Evolutionary conservation across 2,888 invertebrate species (phyloP).

Genomic region (Taenaris catops): DNA sequence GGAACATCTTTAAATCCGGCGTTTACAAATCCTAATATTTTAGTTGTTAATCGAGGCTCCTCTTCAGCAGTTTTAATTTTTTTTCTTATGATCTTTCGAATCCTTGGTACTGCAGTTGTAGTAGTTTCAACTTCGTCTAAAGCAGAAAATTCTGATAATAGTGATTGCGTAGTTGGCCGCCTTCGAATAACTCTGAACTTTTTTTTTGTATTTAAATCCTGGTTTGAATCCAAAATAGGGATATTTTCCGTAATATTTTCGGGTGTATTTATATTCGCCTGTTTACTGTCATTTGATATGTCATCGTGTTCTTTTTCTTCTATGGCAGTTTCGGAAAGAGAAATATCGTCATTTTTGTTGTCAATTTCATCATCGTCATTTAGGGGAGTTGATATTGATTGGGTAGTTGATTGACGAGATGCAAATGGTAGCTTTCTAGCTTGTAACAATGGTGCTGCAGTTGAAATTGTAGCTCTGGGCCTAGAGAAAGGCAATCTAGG

Average conservation of each 20-base stretch:
- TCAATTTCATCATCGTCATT: slow-evolving; percentile 50
- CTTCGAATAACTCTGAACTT: slow-evolving; percentile 58
- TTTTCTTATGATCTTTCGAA: slow-evolving; percentile 63
- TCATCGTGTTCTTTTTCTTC: slow-evolving; percentile 68
- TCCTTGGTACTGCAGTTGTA: slow-evolving; percentile 36
- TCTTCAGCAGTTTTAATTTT: slow-evolving; percentile 48
- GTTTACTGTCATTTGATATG: slow-evolving; percentile 30
- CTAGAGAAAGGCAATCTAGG: slow-evolving; percentile 44
- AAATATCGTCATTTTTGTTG: slow-evolving; percentile 57
- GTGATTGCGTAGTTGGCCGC: slow-evolving; percentile 47
- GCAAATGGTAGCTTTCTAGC: slow-evolving; percentile 52
- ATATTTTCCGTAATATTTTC: slow-evolving; percentile 32
- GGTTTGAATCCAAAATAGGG: slow-evolving; percentile 39
- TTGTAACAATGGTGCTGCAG: slow-evolving; percentile 32
- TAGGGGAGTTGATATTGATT: slow-evolving; percentile 31
- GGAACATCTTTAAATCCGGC: slow-evolving; percentile 33
- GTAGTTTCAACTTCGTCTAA: slow-evolving; percentile 27
- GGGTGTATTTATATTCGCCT: slow-evolving; percentile 42
- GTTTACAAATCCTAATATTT: slow-evolving; percentile 41
- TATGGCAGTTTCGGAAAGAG: slow-evolving; percentile 70
- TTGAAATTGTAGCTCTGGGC: slow-evolving; percentile 35
- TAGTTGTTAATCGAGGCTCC: slow-evolving; percentile 42
- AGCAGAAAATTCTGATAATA: slow-evolving; percentile 26
- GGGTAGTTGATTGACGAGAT: slow-evolving; percentile 44
- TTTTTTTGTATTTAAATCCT: slow-evolving; percentile 51